A percentile compares a stretch with the other conserved stretches of the same genome.
phyloP scores from a whole-genome alignment of 37 sponge, comb jelly and placozoan species.

The Theonella swinhoei region DNA sequence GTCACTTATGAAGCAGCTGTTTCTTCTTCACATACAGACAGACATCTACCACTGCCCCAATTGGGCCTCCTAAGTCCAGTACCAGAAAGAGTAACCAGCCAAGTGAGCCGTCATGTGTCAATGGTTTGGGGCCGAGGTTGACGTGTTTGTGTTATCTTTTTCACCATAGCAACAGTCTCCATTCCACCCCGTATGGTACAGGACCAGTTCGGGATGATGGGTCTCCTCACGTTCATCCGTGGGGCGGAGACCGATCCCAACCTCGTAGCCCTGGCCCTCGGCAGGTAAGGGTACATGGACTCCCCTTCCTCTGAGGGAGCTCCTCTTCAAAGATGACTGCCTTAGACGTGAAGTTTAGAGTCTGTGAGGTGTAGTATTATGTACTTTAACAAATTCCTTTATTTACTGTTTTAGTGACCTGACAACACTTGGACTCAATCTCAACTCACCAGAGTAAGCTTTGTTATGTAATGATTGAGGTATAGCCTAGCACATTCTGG shows the following conservation, averaged over 20 bases:
- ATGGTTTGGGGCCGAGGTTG: not conserved
- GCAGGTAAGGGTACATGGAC: too few species aligned
- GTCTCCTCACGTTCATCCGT: slow-evolving; percentile 94
- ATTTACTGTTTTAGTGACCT: slow-evolving; percentile 74
- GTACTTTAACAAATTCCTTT: not conserved
- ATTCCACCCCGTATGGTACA: slow-evolving; percentile 98
- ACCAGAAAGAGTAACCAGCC: slow-evolving; percentile 49
- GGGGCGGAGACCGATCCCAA: slow-evolving; percentile 96
- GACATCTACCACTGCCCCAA: slow-evolving; percentile 34
- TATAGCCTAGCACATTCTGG: too few species aligned
- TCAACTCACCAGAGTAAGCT: slow-evolving; percentile 96
- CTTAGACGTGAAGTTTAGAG: too few species aligned
- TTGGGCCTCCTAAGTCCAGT: slow-evolving; percentile 72
- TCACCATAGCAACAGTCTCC: slow-evolving; percentile 57
- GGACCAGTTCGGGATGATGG: slow-evolving; percentile 99
- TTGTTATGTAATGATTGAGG: too few species aligned
- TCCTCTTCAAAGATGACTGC: too few species aligned
- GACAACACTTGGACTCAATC: slow-evolving; percentile 95
- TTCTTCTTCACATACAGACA: too few species aligned
- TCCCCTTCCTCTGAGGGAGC: too few species aligned
- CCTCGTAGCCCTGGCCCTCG: slow-evolving; percentile 94
- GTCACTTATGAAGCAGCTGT: too few species aligned
- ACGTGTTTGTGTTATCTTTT: not conserved
- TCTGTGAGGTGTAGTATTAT: too few species aligned
- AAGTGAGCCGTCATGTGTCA: slow-evolving; percentile 15